Conservation (phyloP, 2,888 invertebrate species). For the Loripinus fragilis region DNA sequence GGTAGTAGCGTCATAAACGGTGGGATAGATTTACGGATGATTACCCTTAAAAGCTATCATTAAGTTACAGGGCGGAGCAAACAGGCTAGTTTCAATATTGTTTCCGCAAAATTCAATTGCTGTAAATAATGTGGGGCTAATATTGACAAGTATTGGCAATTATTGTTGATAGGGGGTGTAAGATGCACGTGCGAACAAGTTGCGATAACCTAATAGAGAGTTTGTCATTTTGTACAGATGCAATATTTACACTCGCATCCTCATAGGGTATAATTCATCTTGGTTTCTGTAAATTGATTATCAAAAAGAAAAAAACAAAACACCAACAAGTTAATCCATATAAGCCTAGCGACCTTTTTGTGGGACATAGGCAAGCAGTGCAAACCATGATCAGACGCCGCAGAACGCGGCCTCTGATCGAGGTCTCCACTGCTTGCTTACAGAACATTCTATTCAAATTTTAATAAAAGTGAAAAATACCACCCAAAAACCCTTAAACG, state of each 20-base stretch:
- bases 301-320: too few species aligned
- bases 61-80: slow-evolving; percentile 16
- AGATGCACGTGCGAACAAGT: slow-evolving; percentile 12
- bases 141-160: slow-evolving; percentile 15
- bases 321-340: too few species aligned
- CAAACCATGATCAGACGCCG: too few species aligned
- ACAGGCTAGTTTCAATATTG: slow-evolving; percentile 8
- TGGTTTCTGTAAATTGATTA: too few species aligned
- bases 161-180: slow-evolving; percentile 4
- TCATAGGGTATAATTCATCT: too few species aligned
- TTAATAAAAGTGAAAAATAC: too few species aligned
- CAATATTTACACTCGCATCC: background rate
- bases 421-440: too few species aligned
- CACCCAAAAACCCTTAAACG: too few species aligned
- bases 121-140: slow-evolving; percentile 20
- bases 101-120: slow-evolving; percentile 10
- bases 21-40: slow-evolving; percentile 4
- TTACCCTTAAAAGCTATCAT: slow-evolving; percentile 17
- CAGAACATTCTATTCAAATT: too few species aligned
- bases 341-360: too few species aligned
- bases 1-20: background rate
- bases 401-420: too few species aligned
- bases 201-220: background rate
- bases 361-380: too few species aligned
- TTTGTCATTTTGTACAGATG: slow-evolving; percentile 1